Evolutionary conservation across 2,113 vertebrate species (phyloP).

Genomic region (Motacilla alba): DNA sequence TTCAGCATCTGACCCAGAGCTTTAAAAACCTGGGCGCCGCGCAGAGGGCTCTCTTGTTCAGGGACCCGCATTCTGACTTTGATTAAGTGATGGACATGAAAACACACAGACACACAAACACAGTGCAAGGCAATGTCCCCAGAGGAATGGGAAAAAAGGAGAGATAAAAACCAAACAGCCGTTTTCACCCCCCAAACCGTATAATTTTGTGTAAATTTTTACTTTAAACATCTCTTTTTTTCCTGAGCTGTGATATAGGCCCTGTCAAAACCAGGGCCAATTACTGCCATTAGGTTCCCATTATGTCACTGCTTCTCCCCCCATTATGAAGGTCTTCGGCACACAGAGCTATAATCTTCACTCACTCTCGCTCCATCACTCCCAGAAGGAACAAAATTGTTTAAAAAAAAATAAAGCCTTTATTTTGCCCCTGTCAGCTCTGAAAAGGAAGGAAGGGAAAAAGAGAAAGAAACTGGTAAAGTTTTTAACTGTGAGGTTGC

Average conservation of each 20-base stretch:
- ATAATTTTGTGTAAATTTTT: constrained; percentile 99
- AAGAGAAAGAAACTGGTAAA: constrained; percentile 77
- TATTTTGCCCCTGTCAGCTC: constrained; percentile 85
- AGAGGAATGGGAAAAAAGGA: constrained; percentile 64
- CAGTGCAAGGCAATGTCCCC: constrained; percentile 49
- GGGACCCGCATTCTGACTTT: constrained; percentile 50
- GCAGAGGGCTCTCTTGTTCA: constrained; percentile 24
- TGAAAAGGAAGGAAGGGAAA: constrained; percentile 77
- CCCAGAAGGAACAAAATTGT: constrained; percentile 89
- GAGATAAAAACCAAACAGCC: constrained; percentile 86
- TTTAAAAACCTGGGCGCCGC: not conserved
- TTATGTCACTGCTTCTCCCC: constrained; percentile 95
- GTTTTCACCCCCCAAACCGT: constrained; percentile 86
- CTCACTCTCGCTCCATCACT: constrained; percentile 95
- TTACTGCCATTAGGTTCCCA: constrained; percentile 99
- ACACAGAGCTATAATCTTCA: constrained; percentile 98
- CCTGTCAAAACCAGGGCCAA: constrained; percentile 98
- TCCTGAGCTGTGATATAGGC: constrained; percentile 94
- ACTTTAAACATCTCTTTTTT: constrained; percentile 92
- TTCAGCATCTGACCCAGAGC: constrained; percentile 15
- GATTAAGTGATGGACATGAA: constrained; percentile 65
- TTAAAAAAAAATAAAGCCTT: constrained; percentile 80
- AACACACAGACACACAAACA: constrained; percentile 66
- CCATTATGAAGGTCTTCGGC: constrained; percentile 81
- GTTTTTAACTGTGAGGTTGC: constrained; percentile 79